phyloP scores from a whole-genome alignment of 2,113 vertebrate genomes.

The Chinchilla lanigera region DNA sequence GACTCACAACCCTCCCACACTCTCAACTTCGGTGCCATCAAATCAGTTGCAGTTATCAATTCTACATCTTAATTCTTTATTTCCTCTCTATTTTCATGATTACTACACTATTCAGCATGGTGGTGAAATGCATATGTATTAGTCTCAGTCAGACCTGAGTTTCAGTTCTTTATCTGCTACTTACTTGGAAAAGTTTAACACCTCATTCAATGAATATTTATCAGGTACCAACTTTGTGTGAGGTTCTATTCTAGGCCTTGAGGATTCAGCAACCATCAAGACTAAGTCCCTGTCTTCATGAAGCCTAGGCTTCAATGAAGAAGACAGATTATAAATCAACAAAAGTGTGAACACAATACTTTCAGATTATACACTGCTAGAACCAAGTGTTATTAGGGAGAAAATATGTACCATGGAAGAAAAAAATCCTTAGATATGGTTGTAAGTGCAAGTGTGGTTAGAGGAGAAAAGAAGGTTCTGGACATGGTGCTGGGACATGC shows the following conservation, averaged over 20 bases:
- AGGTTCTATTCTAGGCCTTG: neutral
- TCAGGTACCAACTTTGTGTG: neutral
- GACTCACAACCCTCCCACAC: neutral
- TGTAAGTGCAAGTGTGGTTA: neutral
- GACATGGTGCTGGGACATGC: neutral
- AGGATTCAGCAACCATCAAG: neutral
- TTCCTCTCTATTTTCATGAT: neutral
- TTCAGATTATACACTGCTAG: neutral
- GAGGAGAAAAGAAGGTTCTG: neutral
- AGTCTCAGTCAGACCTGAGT: neutral
- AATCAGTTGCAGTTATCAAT: neutral
- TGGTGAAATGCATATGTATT: neutral
- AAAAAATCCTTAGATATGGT: neutral
- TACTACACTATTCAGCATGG: neutral
- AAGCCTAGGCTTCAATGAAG: neutral
- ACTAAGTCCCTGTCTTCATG: neutral
- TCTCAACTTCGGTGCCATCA: neutral
- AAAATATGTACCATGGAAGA: neutral
- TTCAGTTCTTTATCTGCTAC: neutral
- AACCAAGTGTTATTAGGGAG: neutral
- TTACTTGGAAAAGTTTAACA: neutral
- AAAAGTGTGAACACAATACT: neutral
- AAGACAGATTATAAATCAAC: neutral
- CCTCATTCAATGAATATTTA: neutral
- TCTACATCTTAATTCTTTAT: neutral